Percentiles rank a stretch among this genome's conserved stretches.
Evolutionary conservation across 1,140 invertebrate genomes (phyloP).

Genomic region (Tetragonula clypearis): DNA sequence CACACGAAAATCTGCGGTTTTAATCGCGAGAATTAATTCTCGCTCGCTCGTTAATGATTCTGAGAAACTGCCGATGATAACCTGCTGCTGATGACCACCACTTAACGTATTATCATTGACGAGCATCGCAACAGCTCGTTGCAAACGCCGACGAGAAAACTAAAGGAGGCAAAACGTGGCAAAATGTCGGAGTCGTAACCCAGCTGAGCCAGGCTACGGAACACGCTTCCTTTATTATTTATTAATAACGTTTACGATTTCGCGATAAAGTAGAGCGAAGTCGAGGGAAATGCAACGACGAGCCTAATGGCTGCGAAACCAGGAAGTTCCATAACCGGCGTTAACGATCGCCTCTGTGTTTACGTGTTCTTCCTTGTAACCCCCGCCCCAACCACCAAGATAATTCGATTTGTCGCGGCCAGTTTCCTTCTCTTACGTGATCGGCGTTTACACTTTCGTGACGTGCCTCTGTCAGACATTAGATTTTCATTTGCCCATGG

Average conservation of each 20-base stretch:
- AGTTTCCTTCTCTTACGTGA: background rate
- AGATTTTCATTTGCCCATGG: background rate
- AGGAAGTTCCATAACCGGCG: slow-evolving; percentile 66
- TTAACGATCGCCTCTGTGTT: slow-evolving; percentile 49
- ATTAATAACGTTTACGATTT: slow-evolving; percentile 70
- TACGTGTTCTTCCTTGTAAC: background rate
- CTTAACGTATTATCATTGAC: too few relatives aligned
- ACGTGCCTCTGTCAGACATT: background rate
- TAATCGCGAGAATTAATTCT: too few relatives aligned
- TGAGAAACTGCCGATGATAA: too few relatives aligned
- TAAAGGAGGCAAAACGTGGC: background rate
- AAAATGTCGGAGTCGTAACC: background rate
- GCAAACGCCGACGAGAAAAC: background rate
- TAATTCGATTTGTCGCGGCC: slow-evolving; percentile 32
- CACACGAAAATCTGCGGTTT: too few relatives aligned
- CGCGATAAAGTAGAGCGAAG: slow-evolving; percentile 54
- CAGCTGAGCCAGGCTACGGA: background rate
- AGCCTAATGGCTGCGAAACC: slow-evolving; percentile 64
- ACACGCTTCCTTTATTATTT: slow-evolving; percentile 57
- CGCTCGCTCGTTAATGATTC: too few relatives aligned
- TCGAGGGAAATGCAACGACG: slow-evolving; percentile 29
- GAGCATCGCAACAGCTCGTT: too few relatives aligned
- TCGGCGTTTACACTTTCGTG: background rate
- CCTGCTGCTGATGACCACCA: too few relatives aligned
- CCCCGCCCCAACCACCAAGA: background rate